A percentile compares a stretch with the other conserved stretches of the same genome.
Evolutionary conservation across 2,888 invertebrate genomes (phyloP).

Genomic region (Ennomos quercinarius): DNA sequence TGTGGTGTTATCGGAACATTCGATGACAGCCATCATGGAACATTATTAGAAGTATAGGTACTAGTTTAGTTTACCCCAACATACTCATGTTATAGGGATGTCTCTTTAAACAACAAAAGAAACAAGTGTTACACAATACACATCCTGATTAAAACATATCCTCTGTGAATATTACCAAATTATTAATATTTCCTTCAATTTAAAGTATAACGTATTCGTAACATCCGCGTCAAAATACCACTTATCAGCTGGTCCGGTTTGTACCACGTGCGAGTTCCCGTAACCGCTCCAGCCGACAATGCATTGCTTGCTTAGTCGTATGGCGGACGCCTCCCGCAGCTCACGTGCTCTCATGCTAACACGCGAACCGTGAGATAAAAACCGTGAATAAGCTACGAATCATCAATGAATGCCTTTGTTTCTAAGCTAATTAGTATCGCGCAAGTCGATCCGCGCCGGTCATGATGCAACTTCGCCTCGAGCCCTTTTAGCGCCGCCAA

Average conservation of each 20-base stretch:
- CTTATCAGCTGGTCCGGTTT: conserved; percentile 61
- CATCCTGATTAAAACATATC: too few relatives aligned
- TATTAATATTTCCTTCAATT: conserved; percentile 27
- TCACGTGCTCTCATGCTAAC: conserved; percentile 51
- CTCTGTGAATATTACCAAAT: too few relatives aligned
- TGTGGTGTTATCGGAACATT: too few relatives aligned
- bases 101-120: too few relatives aligned
- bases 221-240: conserved; percentile 61
- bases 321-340: conserved; percentile 59
- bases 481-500: conserved; percentile 63
- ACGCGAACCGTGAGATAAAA: conserved; percentile 38
- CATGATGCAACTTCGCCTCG: conserved; percentile 78
- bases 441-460: conserved; percentile 40
- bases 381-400: conserved; percentile 21
- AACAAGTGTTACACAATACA: too few relatives aligned
- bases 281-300: conserved; percentile 43
- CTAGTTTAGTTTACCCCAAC: too few relatives aligned
- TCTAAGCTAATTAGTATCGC: conserved; percentile 43
- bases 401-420: conserved; percentile 41
- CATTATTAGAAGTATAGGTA: too few relatives aligned
- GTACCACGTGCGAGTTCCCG: conserved; percentile 61
- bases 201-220: conserved; percentile 47
- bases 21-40: too few relatives aligned
- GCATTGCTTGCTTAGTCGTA: conserved; percentile 52
- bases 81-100: too few relatives aligned